A percentile compares a stretch with the other conserved stretches of the same genome.
phyloP scores from a whole-genome alignment of 2,113 vertebrate genomes.

The Pituophis catenifer region DNA sequence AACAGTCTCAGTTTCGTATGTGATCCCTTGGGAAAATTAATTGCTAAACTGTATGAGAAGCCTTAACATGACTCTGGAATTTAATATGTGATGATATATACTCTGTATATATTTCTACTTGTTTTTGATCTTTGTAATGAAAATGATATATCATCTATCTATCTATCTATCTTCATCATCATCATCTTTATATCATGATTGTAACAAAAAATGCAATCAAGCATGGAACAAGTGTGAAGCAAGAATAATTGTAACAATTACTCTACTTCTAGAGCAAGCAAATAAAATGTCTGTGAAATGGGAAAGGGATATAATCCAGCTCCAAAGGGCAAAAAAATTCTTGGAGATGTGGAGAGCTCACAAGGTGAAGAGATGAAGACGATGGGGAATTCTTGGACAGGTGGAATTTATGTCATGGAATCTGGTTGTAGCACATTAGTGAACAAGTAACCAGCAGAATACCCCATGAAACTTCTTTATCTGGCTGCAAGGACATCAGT shows the following conservation, averaged over 20 bases:
- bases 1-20: neutral
- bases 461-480: neutral
- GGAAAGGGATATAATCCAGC: neutral
- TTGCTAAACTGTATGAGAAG: neutral
- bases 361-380: neutral
- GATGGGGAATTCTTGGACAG: neutral
- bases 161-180: no score
- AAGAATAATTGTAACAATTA: neutral
- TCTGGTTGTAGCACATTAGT: neutral
- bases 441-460: neutral
- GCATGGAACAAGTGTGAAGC: neutral
- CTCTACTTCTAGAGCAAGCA: neutral
- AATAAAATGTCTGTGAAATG: neutral
- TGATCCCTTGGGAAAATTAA: neutral
- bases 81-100: neutral
- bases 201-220: neutral
- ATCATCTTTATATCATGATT: neutral
- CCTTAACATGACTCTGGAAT: neutral
- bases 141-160: neutral
- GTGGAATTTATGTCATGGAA: neutral
- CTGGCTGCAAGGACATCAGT: neutral
- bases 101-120: neutral
- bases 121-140: neutral
- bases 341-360: neutral
- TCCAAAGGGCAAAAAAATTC: neutral